Evolutionary conservation across 2,113 vertebrate genomes (phyloP), one percentile per base, ranked within the genome.

Genomic region (Silurus asotus): DNA sequence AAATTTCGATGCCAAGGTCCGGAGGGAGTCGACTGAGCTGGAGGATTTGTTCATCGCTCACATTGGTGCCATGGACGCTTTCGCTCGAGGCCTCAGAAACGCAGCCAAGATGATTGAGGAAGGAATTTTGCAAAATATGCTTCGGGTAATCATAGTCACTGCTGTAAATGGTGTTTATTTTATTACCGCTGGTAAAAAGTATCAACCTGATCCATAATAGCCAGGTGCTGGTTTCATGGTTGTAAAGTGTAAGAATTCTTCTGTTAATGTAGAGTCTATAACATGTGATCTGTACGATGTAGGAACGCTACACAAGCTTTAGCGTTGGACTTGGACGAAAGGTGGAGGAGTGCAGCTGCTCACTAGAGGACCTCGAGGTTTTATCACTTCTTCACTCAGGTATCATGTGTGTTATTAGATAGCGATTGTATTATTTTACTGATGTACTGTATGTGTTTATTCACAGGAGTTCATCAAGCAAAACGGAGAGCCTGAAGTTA

Each of bases 41-140:
- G 92, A 93, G 64, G 93, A 94, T 89, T 87, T 94, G 81, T 93
- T 94, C 77, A 93, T 93, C 14, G 92, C 92, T 83, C 93, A 94
- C 89, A 90, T 94, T 11, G 90, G 90, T 49, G 93, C 93, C 81
- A 93, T 93, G 93, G 93, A 94, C 17, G 79, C 92, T 53, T 95
- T 95, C 2, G 93, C 93, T 9, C 89, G 92, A 82, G 93, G 93
- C 23, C 92, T 95, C 49, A 87, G 91, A 56, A 93, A 94, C 2
- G 90, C 93, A 4, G 89, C 91, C 37, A 74, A 82, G 83, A 90
- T 95, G 17, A 86, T 92, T 3, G 90, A 94, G 84, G 93, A 93
- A 5, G 93, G 93, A 64, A 74, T 93, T 10, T 56, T 94, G 0
- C 6, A 86, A 25, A 87, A 86, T 61, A 90, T 94, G 92, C 83